These are phyloP conservation scores for Labia minor DNA, from an alignment of 2,888 invertebrate species.

Conservation along the genomic window DNA sequence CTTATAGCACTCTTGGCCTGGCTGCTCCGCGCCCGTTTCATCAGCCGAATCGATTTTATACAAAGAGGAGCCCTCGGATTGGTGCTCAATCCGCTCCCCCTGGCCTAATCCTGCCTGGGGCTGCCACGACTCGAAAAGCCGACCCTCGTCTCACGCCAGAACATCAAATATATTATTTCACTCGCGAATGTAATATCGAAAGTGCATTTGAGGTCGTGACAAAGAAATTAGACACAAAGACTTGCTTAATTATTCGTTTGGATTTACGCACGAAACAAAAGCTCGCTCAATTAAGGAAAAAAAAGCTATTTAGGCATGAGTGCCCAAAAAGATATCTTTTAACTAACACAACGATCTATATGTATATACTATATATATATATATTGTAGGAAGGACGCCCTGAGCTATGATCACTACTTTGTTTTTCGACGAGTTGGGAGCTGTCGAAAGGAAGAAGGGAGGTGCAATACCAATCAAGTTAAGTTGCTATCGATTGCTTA, in stretches of 20 bases:
- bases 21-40: slow-evolving; percentile 8
- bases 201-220: neutral
- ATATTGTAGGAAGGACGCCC: neutral
- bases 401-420: neutral
- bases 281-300: neutral
- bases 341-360: neutral
- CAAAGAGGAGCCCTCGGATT: slow-evolving; percentile 13
- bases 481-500: neutral
- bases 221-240: neutral
- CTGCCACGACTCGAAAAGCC: neutral
- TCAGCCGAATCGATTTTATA: slow-evolving; percentile 13
- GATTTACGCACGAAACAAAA: neutral
- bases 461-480: slow-evolving; percentile 4
- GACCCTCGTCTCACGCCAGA: slow-evolving; percentile 4
- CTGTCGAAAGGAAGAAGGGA: neutral
- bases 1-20: neutral
- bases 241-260: neutral
- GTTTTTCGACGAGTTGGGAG: neutral
- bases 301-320: neutral
- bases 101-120: slow-evolving; percentile 13
- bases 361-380: neutral
- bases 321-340: neutral
- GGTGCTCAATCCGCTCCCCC: slow-evolving; percentile 13
- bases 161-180: slow-evolving; percentile 13
- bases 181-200: slow-evolving; percentile 7